Percentiles rank a stretch among this genome's conserved stretches.
phyloP scores from a whole-genome alignment of 2,113 vertebrate genomes.

The Anhinga rufa region DNA sequence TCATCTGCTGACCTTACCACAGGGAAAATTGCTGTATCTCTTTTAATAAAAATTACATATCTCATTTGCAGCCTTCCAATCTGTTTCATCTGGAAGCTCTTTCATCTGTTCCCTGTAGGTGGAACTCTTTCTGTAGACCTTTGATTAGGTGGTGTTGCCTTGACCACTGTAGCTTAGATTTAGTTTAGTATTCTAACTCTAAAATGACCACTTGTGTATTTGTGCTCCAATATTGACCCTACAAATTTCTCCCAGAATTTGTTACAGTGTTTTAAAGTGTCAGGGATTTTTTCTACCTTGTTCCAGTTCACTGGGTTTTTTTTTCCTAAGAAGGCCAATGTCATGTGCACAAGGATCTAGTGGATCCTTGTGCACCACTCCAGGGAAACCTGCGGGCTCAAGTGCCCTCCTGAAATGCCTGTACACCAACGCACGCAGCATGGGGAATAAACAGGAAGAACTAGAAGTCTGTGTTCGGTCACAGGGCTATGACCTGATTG shows the following conservation, averaged over 20 bases:
- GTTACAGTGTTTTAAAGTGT: neutral
- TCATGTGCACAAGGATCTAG: too few species aligned
- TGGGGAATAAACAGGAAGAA: too few species aligned
- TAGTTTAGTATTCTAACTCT: slow-evolving; percentile 43
- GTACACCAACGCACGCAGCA: too few species aligned
- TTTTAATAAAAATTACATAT: slow-evolving; percentile 41
- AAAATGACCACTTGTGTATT: slow-evolving; percentile 29
- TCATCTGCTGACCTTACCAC: slow-evolving; percentile 30
- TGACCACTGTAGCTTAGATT: slow-evolving; percentile 47
- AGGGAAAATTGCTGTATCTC: slow-evolving; percentile 4
- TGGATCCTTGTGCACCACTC: too few species aligned
- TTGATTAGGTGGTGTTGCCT: slow-evolving; percentile 59
- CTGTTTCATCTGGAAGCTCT: slow-evolving; percentile 18
- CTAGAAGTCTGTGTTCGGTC: too few species aligned
- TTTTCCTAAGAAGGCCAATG: neutral
- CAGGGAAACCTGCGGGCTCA: too few species aligned
- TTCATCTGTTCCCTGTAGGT: slow-evolving; percentile 31
- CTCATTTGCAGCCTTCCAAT: slow-evolving; percentile 24
- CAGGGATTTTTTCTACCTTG: neutral
- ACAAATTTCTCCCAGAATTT: slow-evolving; percentile 18
- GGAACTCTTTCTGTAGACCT: slow-evolving; percentile 4
- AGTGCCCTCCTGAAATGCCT: too few species aligned
- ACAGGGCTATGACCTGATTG: too few species aligned
- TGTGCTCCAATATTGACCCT: slow-evolving; percentile 10
- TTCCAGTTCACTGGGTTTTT: neutral